These are phyloP conservation scores for Pollenia griseotomentosa DNA, from an alignment of 2,888 invertebrate genomes.

Conservation along the genomic window DNA sequence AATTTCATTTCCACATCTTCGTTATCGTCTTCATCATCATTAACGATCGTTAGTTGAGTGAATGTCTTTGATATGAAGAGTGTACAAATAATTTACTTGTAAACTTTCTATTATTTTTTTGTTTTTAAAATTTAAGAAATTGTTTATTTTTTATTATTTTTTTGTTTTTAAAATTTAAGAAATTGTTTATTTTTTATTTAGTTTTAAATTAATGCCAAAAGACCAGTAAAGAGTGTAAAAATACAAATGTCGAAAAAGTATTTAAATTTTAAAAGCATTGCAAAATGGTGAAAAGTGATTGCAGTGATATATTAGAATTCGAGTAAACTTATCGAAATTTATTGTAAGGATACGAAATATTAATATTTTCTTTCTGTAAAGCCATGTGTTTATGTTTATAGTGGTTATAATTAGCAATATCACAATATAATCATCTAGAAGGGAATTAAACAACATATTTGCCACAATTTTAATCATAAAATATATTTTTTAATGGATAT, in stretches of 20 bases:
- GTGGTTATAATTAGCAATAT: too few relatives aligned
- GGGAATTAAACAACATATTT: too few relatives aligned
- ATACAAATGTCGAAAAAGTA: conserved; percentile 30
- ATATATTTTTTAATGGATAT: too few relatives aligned
- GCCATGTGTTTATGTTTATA: too few relatives aligned
- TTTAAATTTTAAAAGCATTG: background rate
- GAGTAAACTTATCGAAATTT: background rate
- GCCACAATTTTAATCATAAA: too few relatives aligned
- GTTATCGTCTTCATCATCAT: conserved; percentile 34
- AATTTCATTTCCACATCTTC: conserved; percentile 10
- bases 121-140: background rate
- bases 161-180: background rate
- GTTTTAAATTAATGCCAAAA: conserved; percentile 41
- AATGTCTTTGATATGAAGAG: conserved; percentile 16
- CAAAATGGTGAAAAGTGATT: conserved; percentile 7
- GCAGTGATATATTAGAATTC: background rate
- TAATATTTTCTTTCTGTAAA: too few relatives aligned
- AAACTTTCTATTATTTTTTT: conserved; percentile 12
- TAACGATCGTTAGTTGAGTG: conserved; percentile 35
- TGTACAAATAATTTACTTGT: conserved; percentile 60
- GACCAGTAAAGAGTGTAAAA: background rate
- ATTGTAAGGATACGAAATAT: too few relatives aligned
- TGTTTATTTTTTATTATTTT: conserved; percentile 3
- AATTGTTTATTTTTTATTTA: conserved; percentile 1
- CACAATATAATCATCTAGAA: too few relatives aligned